Conservation (phyloP, 2,797 vertebrate genomes). For the Ceyx erithaca region DNA sequence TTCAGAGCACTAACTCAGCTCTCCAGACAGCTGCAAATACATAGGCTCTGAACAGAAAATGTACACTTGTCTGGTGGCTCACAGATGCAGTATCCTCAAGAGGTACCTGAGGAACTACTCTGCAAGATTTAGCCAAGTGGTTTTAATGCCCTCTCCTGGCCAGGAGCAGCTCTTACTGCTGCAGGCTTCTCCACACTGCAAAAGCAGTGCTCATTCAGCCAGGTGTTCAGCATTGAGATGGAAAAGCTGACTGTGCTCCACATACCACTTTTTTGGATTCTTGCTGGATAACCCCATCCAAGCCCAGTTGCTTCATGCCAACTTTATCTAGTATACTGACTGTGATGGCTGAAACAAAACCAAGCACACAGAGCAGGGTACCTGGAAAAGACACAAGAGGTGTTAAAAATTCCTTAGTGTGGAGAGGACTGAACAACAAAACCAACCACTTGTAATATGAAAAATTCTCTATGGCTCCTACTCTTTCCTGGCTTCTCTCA, state of each 20-base stretch:
- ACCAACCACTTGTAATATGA: not conserved
- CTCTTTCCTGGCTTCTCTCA: not conserved
- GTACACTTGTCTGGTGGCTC: not conserved
- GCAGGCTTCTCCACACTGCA: fast-evolving
- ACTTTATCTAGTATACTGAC: conserved; percentile 84
- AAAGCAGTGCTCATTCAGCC: not conserved
- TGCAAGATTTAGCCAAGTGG: not conserved
- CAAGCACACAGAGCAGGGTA: conserved; percentile 81
- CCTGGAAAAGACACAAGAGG: conserved; percentile 62
- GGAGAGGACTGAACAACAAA: not conserved
- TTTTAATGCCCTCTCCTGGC: not conserved
- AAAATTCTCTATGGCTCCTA: not conserved
- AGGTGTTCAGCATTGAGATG: not conserved
- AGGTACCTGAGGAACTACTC: not conserved
- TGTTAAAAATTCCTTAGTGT: not conserved
- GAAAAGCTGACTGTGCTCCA: not conserved
- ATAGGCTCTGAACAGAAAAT: not conserved
- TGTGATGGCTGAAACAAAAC: conserved; percentile 79
- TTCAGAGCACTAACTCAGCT: not conserved
- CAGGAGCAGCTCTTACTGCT: not conserved
- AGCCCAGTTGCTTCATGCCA: conserved; percentile 84
- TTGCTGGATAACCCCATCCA: conserved; percentile 82
- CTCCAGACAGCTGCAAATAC: not conserved
- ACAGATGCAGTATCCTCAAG: not conserved
- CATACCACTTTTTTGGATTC: conserved; percentile 85